Percentiles rank a stretch among this genome's conserved stretches.
These are phyloP conservation scores for Pseudopodoces humilis DNA, from an alignment of 2,113 vertebrate species.

Conservation along the genomic window DNA sequence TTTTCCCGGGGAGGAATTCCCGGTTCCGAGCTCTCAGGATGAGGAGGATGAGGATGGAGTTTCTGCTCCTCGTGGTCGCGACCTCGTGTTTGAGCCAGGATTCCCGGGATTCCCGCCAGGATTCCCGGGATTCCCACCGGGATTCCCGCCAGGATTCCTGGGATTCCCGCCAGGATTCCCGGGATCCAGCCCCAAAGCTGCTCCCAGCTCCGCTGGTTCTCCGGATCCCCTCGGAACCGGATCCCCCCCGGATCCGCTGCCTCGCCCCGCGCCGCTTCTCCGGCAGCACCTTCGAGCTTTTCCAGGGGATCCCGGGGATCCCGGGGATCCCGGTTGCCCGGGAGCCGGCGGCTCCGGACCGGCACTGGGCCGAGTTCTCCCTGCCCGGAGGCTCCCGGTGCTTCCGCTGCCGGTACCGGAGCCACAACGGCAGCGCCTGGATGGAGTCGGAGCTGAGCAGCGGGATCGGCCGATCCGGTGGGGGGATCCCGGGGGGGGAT, in stretches of 20 bases:
- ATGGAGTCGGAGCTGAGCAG: not conserved
- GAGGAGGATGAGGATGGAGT: too few species aligned
- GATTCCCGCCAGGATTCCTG: too few species aligned
- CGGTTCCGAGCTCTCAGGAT: too few species aligned
- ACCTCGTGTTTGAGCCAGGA: too few species aligned
- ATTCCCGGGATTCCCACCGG: too few species aligned
- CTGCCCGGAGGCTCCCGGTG: not conserved
- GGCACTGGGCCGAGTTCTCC: not conserved
- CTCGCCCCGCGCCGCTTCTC: not conserved
- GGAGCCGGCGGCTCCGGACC: not conserved
- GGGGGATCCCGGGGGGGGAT: too few species aligned
- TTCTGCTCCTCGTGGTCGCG: too few species aligned
- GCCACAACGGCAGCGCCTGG: not conserved
- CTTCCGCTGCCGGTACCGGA: not conserved
- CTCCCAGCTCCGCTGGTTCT: not conserved
- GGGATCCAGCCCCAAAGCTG: not conserved
- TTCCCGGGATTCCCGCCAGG: too few species aligned
- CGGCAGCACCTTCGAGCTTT: not conserved
- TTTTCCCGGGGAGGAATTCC: too few species aligned
- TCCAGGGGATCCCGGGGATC: accelerated
- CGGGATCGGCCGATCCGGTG: not conserved
- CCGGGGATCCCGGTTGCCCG: not conserved
- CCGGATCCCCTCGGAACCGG: not conserved
- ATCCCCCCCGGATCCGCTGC: not conserved
- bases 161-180: too few species aligned